These are phyloP conservation scores for Myodes glareolus DNA, from an alignment of 2,113 vertebrate species.

Conservation along the genomic window DNA sequence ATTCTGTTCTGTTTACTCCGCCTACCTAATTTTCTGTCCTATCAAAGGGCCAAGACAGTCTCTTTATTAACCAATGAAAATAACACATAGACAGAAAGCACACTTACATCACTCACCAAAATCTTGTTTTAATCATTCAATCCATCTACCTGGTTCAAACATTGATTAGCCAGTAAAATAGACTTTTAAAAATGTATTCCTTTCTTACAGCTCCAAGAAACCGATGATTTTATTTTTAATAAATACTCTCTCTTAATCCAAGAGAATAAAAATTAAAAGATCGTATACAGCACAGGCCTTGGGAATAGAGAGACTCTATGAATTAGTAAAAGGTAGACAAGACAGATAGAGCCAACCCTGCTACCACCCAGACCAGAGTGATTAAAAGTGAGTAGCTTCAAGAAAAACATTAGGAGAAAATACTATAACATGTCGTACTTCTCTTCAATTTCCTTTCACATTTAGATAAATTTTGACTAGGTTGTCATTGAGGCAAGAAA, in stretches of 20 bases:
- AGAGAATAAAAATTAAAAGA: neutral
- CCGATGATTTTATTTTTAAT: neutral
- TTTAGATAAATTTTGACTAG: neutral
- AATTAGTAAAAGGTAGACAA: too few relatives aligned
- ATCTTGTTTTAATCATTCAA: neutral
- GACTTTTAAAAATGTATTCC: neutral
- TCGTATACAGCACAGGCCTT: too few relatives aligned
- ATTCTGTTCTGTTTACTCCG: too few relatives aligned
- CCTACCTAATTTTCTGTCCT: too few relatives aligned
- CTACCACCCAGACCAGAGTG: neutral
- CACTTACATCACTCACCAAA: too few relatives aligned
- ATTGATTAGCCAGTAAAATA: neutral
- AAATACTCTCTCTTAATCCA: neutral
- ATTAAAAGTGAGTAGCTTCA: neutral
- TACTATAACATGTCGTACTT: neutral
- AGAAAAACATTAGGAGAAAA: neutral
- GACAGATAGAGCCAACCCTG: neutral
- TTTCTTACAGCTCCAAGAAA: neutral
- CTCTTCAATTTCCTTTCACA: neutral
- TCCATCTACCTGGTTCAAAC: neutral
- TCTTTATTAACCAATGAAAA: too few relatives aligned
- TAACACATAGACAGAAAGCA: too few relatives aligned
- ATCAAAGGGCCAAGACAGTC: too few relatives aligned
- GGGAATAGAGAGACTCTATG: neutral
- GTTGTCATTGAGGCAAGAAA: neutral